These are phyloP conservation scores for Acheta domesticus DNA, from an alignment of 2,888 invertebrate species.

Conservation along the genomic window DNA sequence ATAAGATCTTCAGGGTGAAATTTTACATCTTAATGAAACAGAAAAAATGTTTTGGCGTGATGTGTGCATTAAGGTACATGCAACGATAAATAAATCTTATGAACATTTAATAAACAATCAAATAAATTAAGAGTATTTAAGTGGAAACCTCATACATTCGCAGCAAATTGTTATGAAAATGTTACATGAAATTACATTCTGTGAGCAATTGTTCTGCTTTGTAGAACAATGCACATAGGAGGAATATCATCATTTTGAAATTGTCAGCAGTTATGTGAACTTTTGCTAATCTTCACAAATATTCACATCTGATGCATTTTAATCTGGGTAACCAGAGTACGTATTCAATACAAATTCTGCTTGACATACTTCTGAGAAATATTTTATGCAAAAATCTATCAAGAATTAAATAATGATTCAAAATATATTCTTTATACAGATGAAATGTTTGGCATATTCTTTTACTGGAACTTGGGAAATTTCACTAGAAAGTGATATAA, in stretches of 20 bases:
- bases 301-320: too few relatives aligned
- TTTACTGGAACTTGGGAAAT: neutral
- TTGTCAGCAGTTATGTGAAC: too few relatives aligned
- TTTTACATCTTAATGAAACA: neutral
- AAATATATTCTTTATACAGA: too few relatives aligned
- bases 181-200: neutral
- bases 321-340: too few relatives aligned
- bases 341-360: too few relatives aligned
- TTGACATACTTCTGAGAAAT: too few relatives aligned
- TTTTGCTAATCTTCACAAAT: too few relatives aligned
- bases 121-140: conserved; percentile 1
- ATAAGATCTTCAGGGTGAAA: neutral
- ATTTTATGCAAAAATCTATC: too few relatives aligned
- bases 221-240: too few relatives aligned
- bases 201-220: neutral
- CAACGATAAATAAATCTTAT: neutral
- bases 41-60: neutral
- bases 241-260: too few relatives aligned
- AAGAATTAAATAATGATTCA: too few relatives aligned
- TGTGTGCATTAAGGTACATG: neutral
- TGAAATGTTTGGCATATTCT: neutral
- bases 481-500: neutral
- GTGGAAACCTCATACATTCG: neutral
- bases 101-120: neutral
- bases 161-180: neutral